phyloP scores from a whole-genome alignment of 53 echinoderm and acorn worm genomes.

The Apostichopus leukothele region DNA sequence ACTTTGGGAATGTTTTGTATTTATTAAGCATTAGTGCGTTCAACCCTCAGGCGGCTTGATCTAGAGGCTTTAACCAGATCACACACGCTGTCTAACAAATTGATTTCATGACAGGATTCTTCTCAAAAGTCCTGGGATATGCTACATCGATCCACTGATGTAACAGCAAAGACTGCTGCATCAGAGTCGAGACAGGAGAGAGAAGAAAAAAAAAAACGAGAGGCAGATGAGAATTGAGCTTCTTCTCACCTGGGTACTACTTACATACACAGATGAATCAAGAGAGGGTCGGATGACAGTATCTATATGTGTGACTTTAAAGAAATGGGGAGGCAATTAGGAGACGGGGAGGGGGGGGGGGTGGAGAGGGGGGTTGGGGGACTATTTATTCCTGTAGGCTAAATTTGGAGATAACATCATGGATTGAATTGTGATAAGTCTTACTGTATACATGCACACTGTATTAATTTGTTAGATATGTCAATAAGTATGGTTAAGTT shows the following conservation, averaged over 20 bases:
- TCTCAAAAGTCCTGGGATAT: background rate
- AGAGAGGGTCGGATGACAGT: constrained; percentile 6
- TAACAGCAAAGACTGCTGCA: background rate
- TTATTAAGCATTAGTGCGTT: constrained; percentile 19
- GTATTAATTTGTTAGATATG: too few species aligned
- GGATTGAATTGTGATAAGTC: too few species aligned
- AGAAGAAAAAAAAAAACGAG: background rate
- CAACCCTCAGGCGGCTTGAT: constrained; percentile 23
- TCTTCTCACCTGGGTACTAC: background rate
- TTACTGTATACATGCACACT: too few species aligned
- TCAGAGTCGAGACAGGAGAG: background rate
- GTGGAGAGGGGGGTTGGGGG: too few species aligned
- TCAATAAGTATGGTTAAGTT: too few species aligned
- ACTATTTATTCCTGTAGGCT: background rate
- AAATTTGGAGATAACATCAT: background rate
- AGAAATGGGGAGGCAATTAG: background rate
- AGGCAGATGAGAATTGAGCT: background rate
- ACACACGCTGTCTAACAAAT: constrained; percentile 32
- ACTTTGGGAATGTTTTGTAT: background rate
- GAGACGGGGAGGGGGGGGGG: background rate
- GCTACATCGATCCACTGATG: constrained; percentile 14
- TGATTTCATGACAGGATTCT: constrained; percentile 26
- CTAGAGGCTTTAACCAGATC: constrained; percentile 24
- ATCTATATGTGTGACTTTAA: constrained; percentile 15
- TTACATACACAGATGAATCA: background rate